A percentile compares a stretch with the other conserved stretches of the same genome.
phyloP scores from a whole-genome alignment of 37 sponge, comb jelly and placozoan genomes.

The Aplysina aerophoba region DNA sequence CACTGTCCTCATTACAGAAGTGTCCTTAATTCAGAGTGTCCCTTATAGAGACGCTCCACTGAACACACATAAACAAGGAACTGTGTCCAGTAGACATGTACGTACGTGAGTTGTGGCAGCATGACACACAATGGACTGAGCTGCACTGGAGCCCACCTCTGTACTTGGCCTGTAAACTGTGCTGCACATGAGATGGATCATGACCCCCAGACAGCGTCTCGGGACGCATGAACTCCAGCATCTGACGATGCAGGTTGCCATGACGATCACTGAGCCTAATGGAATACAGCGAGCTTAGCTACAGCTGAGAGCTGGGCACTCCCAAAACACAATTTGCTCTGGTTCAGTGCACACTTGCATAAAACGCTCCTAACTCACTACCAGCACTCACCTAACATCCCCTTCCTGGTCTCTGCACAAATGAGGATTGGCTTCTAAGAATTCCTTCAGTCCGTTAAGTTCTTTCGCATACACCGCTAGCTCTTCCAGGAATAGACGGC shows the following conservation, averaged over 20 bases:
- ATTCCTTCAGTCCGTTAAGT: conserved; percentile 63
- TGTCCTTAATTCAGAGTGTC: too few relatives aligned
- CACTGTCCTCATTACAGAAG: too few relatives aligned
- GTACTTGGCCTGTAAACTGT: conserved; percentile 51
- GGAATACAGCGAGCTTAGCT: not conserved
- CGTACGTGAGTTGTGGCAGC: too few relatives aligned
- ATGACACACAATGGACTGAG: not conserved
- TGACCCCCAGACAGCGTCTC: conserved; percentile 47
- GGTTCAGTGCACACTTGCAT: not conserved
- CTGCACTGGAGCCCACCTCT: conserved; percentile 29
- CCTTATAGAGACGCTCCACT: too few relatives aligned
- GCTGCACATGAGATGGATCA: conserved; percentile 54
- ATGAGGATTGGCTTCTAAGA: conserved; percentile 83
- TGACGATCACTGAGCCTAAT: not conserved
- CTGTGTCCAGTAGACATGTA: too few relatives aligned
- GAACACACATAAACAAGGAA: too few relatives aligned
- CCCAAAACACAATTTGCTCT: too few relatives aligned
- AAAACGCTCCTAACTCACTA: not conserved
- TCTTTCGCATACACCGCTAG: conserved; percentile 75
- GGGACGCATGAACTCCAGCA: conserved; percentile 73
- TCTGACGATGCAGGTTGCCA: conserved; percentile 65
- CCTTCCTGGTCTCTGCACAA: conserved; percentile 32
- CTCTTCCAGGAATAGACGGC: conserved; percentile 51
- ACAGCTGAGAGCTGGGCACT: too few relatives aligned
- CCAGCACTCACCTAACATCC: not conserved